These are phyloP conservation scores for Chanos chanos DNA, from an alignment of 2,797 vertebrate species.

Conservation along the genomic window DNA sequence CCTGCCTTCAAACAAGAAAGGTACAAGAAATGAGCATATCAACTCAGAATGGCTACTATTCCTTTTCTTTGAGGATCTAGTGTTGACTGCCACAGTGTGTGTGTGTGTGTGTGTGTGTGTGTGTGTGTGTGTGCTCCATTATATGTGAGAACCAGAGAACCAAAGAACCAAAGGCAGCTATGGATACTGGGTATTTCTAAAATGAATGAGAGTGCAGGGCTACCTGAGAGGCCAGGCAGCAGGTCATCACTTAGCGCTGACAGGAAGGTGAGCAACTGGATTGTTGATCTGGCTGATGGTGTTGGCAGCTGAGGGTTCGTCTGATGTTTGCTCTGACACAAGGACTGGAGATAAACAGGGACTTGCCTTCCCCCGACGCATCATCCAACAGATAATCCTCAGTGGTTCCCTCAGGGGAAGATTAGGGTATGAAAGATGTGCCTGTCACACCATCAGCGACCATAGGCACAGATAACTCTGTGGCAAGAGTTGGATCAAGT, in stretches of 20 bases:
- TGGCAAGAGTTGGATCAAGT: slow-evolving; percentile 45
- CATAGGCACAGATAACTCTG: slow-evolving; percentile 42
- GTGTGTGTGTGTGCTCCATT: no score
- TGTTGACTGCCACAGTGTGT: no score
- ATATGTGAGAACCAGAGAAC: slow-evolving; percentile 11
- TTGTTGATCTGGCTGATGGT: slow-evolving; percentile 36
- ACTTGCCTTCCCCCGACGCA: slow-evolving; percentile 58
- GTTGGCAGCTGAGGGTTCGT: slow-evolving; percentile 47
- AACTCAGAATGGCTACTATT: slow-evolving; percentile 32
- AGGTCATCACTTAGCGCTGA: slow-evolving; percentile 62
- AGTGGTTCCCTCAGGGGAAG: slow-evolving; percentile 53
- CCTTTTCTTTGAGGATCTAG: no score
- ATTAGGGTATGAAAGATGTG: slow-evolving; percentile 32
- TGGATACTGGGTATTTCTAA: no score
- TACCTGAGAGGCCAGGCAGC: slow-evolving; percentile 65
- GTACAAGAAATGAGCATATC: slow-evolving; percentile 29
- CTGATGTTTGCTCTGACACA: slow-evolving; percentile 61
- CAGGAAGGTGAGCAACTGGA: slow-evolving; percentile 38
- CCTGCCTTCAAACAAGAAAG: slow-evolving; percentile 14
- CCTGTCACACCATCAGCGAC: slow-evolving; percentile 59
- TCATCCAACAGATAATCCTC: slow-evolving; percentile 58
- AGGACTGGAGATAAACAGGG: slow-evolving; percentile 57
- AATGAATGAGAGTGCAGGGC: slow-evolving; percentile 1
- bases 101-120: no score
- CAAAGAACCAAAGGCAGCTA: not conserved